Evolutionary conservation across 2,113 vertebrate genomes (phyloP).

Genomic region (Gymnogyps californianus): DNA sequence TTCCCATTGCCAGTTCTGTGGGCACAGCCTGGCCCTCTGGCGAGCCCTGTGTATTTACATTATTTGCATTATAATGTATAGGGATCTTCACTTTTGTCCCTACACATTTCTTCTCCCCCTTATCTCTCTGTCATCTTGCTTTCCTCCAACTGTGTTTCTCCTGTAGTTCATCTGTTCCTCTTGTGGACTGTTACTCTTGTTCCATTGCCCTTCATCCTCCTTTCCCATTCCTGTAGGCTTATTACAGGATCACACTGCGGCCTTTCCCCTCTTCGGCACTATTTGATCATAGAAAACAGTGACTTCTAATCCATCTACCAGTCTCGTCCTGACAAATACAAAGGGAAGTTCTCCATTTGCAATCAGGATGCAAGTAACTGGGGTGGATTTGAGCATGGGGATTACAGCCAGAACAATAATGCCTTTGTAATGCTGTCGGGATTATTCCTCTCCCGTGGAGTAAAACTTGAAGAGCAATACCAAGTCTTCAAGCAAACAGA

Average conservation of each 20-base stretch:
- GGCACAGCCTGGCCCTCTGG: not conserved
- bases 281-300: not conserved
- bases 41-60: not conserved
- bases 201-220: not conserved
- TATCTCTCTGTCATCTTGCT: not conserved
- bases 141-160: not conserved
- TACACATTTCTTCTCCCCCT: not conserved
- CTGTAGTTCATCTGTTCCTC: not conserved
- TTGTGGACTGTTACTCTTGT: not conserved
- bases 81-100: not conserved
- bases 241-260: not conserved
- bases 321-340: not conserved
- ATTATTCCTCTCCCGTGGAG: conserved; percentile 51
- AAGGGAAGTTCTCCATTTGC: not conserved
- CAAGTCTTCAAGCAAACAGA: conserved; percentile 32
- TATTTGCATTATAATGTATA: not conserved
- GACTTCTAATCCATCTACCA: not conserved
- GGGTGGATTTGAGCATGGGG: conserved; percentile 16
- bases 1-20: not conserved
- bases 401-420: conserved; percentile 58
- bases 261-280: not conserved
- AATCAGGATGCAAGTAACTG: not conserved
- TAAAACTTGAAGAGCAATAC: conserved; percentile 43
- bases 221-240: not conserved
- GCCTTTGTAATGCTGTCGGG: conserved; percentile 45